Conservation (phyloP, 2,888 invertebrate genomes). For the Ptilodon capucinus region DNA sequence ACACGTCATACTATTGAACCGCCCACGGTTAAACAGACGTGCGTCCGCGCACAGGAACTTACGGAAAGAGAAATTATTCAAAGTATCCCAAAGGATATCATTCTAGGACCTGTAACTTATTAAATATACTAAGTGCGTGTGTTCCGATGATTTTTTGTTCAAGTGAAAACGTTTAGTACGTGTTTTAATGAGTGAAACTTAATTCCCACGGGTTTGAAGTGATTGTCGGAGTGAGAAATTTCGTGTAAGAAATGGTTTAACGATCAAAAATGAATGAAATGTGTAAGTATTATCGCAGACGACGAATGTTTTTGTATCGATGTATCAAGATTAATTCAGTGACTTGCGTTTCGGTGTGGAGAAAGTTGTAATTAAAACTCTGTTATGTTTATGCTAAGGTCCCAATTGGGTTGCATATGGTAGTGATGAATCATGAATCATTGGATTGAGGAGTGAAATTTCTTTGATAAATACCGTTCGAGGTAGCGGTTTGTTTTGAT, state of each 20-base stretch:
- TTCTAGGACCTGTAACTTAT: conserved; percentile 36
- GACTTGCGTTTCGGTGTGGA: not conserved
- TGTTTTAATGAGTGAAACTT: conserved; percentile 56
- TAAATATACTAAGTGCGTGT: conserved; percentile 28
- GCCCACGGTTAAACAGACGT: conserved; percentile 73
- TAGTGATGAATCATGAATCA: conserved; percentile 49
- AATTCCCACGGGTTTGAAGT: conserved; percentile 51
- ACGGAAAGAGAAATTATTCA: conserved; percentile 49
- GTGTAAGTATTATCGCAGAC: conserved; percentile 60
- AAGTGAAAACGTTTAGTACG: conserved; percentile 38
- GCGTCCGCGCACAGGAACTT: conserved; percentile 55
- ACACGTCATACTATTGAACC: conserved; percentile 75
- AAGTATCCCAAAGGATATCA: conserved; percentile 49
- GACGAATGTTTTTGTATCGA: not conserved
- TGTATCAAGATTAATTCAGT: not conserved
- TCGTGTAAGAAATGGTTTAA: conserved; percentile 43
- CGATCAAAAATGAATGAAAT: conserved; percentile 65
- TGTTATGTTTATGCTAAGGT: conserved; percentile 16
- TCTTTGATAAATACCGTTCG: conserved; percentile 34
- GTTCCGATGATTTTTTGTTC: conserved; percentile 36
- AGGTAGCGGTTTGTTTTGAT: conserved; percentile 17
- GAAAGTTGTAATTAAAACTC: conserved; percentile 10
- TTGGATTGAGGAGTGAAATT: conserved; percentile 36
- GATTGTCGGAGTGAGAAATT: conserved; percentile 36
- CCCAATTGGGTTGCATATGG: conserved; percentile 18